Conservation (phyloP, 2,888 invertebrate genomes). For the Cataglyphis rosenhaueri region DNA sequence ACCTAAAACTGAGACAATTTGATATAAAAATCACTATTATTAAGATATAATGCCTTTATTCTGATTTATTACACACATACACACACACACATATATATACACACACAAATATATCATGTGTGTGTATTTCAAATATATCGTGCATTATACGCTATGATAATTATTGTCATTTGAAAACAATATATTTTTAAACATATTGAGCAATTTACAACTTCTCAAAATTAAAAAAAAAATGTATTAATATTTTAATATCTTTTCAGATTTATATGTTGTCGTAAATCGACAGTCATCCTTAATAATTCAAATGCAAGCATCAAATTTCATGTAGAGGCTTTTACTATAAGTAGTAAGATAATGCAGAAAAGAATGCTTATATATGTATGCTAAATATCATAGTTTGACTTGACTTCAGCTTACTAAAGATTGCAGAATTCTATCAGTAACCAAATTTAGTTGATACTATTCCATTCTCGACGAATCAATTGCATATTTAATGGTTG, state of each 20-base stretch:
- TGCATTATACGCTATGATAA: background rate
- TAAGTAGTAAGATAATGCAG: slow-evolving; percentile 71
- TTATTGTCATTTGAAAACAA: background rate
- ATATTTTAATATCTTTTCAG: background rate
- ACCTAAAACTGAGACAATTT: background rate
- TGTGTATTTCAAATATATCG: background rate
- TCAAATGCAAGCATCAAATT: background rate
- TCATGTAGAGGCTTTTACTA: slow-evolving; percentile 58
- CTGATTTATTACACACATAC: background rate
- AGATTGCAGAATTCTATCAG: slow-evolving; percentile 48
- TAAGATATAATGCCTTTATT: background rate
- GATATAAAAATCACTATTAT: slow-evolving; percentile 11
- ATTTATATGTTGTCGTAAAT: background rate
- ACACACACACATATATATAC: background rate
- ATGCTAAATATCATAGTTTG: slow-evolving; percentile 53
- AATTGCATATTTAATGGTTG: background rate
- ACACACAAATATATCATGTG: too few relatives aligned
- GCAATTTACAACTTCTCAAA: background rate
- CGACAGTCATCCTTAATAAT: slow-evolving; percentile 14
- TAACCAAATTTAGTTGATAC: slow-evolving; percentile 29
- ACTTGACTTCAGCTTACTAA: slow-evolving; percentile 58
- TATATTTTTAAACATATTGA: background rate
- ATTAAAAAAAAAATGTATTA: background rate
- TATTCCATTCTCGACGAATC: slow-evolving; percentile 18
- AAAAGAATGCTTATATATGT: slow-evolving; percentile 46